A percentile compares a stretch with the other conserved stretches of the same genome.
Conservation (phyloP, 2,888 invertebrate genomes). For the Hemaris fuciformis region DNA sequence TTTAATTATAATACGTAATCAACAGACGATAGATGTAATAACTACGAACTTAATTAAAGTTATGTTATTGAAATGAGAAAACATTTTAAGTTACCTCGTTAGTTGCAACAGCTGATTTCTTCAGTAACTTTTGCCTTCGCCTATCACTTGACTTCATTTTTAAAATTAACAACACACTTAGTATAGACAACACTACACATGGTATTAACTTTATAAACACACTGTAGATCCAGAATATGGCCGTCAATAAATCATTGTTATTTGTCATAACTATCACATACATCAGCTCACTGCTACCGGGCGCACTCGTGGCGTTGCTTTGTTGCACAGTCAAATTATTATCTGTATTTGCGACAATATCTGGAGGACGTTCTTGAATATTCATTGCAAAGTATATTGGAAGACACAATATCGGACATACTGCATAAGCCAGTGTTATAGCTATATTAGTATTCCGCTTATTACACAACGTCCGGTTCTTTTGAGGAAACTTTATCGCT, state of each 20-base stretch:
- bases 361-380: slow-evolving; percentile 75
- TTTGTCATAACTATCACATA: slow-evolving; percentile 86
- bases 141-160: slow-evolving; percentile 91
- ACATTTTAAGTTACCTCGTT: slow-evolving; percentile 54
- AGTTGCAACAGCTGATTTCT: slow-evolving; percentile 66
- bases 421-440: slow-evolving; percentile 88
- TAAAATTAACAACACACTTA: slow-evolving; percentile 88
- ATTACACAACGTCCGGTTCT: slow-evolving; percentile 90
- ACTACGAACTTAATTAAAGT: neutral
- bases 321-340: slow-evolving; percentile 49
- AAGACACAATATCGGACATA: slow-evolving; percentile 91
- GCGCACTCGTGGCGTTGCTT: slow-evolving; percentile 41
- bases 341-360: slow-evolving; percentile 18
- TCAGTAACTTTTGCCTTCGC: slow-evolving; percentile 86
- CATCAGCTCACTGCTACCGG: slow-evolving; percentile 68
- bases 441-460: slow-evolving; percentile 88
- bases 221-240: slow-evolving; percentile 96
- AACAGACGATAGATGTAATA: neutral
- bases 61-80: slow-evolving; percentile 10
- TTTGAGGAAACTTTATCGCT: slow-evolving; percentile 92
- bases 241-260: slow-evolving; percentile 82
- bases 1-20: neutral
- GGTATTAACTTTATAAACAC: slow-evolving; percentile 96
- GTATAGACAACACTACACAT: slow-evolving; percentile 91
- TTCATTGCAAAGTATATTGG: slow-evolving; percentile 91